Percentiles rank a stretch among this genome's conserved stretches.
phyloP scores from a whole-genome alignment of 1,140 invertebrate species.

The Meloidogyne hapla region DNA sequence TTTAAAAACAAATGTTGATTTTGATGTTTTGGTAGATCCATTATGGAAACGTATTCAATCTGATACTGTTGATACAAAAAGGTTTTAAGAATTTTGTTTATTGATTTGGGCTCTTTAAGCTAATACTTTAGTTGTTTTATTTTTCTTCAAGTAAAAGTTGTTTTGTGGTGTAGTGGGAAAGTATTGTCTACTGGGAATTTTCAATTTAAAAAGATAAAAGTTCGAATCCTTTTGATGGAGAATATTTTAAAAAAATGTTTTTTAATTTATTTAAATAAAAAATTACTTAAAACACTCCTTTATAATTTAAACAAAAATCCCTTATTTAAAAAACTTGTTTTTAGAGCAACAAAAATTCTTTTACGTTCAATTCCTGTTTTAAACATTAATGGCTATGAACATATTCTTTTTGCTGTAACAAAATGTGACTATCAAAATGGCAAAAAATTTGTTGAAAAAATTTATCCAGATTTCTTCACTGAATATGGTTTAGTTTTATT shows the following conservation, averaged over 20 bases:
- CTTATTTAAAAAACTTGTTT: background rate
- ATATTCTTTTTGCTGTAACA: background rate
- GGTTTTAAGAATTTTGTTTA: background rate
- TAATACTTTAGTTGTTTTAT: no score
- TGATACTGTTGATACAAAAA: background rate
- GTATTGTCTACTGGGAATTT: no score
- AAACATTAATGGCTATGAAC: conserved; percentile 10
- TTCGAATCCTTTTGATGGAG: no score
- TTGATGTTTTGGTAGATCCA: conserved; percentile 7
- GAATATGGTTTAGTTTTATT: conserved; percentile 3
- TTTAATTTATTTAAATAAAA: no score
- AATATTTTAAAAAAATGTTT: no score
- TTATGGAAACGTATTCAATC: background rate
- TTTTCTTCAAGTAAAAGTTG: no score
- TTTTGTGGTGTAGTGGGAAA: no score
- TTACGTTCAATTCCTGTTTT: conserved; percentile 5
- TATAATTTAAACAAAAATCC: no score
- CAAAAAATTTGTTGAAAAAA: background rate
- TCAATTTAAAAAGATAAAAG: no score
- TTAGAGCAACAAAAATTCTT: conserved; percentile 16
- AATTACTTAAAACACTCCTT: no score
- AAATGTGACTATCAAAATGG: background rate
- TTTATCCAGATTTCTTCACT: background rate
- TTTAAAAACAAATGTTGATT: background rate
- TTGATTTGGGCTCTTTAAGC: no score